phyloP scores from a whole-genome alignment of 2,888 invertebrate genomes.

The Steromphala cineraria region DNA sequence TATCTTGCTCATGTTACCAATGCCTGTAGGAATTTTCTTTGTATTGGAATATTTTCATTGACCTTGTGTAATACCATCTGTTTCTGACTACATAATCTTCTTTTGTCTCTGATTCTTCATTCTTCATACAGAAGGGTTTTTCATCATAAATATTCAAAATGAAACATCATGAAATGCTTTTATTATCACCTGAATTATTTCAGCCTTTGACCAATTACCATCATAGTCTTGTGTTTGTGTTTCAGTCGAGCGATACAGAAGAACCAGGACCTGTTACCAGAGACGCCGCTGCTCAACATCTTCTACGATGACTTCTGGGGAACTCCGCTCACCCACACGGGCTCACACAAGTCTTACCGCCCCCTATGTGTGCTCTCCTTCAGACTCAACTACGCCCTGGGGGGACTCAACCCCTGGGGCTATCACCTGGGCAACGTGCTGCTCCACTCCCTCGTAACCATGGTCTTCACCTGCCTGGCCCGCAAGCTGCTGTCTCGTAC shows the following conservation, averaged over 20 bases:
- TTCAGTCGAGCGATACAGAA: slow-evolving; percentile 94
- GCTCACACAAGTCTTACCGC: slow-evolving; percentile 97
- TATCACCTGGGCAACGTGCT: slow-evolving; percentile 91
- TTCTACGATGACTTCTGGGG: slow-evolving; percentile 98
- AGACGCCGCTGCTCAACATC: slow-evolving; percentile 85
- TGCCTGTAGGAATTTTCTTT: no score
- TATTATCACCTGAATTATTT: no score
- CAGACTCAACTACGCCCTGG: slow-evolving; percentile 87
- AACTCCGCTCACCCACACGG: slow-evolving; percentile 91
- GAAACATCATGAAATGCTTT: no score
- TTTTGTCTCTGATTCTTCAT: no score
- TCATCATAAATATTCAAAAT: no score
- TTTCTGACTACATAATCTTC: no score
- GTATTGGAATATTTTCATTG: no score
- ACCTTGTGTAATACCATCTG: no score
- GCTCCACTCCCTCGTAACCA: slow-evolving; percentile 90
- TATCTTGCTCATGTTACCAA: no score
- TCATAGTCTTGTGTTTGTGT: slow-evolving; percentile 32
- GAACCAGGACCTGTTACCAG: slow-evolving; percentile 92
- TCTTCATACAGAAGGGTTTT: no score
- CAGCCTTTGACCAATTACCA: no score
- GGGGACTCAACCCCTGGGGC: slow-evolving; percentile 78
- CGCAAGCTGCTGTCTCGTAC: slow-evolving; percentile 73
- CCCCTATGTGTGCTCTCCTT: slow-evolving; percentile 93
- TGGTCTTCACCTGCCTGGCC: slow-evolving; percentile 87